Evolutionary conservation across 2,888 invertebrate genomes (phyloP).

Genomic region (Drosophila lacicola): DNA sequence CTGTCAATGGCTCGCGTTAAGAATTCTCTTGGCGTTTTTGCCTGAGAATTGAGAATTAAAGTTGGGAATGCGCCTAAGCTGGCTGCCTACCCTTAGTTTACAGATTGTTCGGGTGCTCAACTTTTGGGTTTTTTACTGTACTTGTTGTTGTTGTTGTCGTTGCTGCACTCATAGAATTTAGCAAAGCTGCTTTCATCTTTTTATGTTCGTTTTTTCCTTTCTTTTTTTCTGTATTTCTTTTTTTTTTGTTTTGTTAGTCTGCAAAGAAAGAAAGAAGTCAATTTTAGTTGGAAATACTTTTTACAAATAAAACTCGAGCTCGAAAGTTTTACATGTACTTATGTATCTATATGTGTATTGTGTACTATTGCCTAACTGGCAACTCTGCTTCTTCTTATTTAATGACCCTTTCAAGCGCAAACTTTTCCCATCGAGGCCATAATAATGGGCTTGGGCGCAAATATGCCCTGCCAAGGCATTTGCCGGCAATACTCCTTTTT

Average conservation of each 20-base stretch:
- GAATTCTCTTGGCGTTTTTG: not conserved
- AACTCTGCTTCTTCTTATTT: constrained; percentile 30
- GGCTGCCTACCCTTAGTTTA: not conserved
- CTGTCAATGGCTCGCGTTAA: not conserved
- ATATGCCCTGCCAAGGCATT: constrained; percentile 7
- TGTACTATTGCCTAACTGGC: not conserved
- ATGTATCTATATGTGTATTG: constrained; percentile 10
- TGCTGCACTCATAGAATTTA: constrained; percentile 34
- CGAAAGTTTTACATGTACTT: constrained; percentile 39
- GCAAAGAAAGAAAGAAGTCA: constrained; percentile 42
- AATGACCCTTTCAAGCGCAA: constrained; percentile 53
- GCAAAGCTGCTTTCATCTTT: constrained; percentile 41
- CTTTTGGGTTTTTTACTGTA: not conserved
- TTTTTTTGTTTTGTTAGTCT: constrained; percentile 11
- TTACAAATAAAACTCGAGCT: constrained; percentile 40
- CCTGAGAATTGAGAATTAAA: not conserved
- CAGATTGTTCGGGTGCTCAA: not conserved
- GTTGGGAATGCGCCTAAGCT: not conserved
- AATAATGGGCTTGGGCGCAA: constrained; percentile 26
- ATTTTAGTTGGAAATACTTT: constrained; percentile 54
- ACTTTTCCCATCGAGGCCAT: constrained; percentile 49
- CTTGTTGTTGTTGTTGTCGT: constrained; percentile 1
- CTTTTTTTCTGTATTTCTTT: not conserved
- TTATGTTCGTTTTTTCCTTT: not conserved
- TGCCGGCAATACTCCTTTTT: not conserved